phyloP scores from a whole-genome alignment of 2,797 vertebrate genomes.

The Phrynocephalus guinanensis region DNA sequence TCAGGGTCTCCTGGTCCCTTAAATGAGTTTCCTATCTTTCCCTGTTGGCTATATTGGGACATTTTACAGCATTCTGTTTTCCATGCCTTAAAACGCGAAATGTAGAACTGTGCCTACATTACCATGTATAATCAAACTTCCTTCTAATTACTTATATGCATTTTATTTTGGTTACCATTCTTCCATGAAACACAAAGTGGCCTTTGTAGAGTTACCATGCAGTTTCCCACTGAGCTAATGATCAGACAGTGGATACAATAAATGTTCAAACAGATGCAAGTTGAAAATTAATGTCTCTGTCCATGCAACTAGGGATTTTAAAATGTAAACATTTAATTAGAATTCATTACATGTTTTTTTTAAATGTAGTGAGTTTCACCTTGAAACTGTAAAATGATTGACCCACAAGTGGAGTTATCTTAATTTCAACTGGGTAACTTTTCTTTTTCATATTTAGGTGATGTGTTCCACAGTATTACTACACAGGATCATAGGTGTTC shows the following conservation, averaged over 20 bases:
- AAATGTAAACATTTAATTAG: background rate
- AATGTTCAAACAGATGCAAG: background rate
- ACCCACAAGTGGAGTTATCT: background rate
- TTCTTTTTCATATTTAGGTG: constrained; percentile 78
- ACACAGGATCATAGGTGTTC: constrained; percentile 93
- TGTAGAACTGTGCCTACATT: background rate
- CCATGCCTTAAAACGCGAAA: background rate
- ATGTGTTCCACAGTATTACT: constrained; percentile 93
- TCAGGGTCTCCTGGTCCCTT: background rate
- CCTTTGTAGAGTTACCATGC: background rate
- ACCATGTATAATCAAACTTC: background rate
- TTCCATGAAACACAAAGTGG: background rate
- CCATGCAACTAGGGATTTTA: background rate
- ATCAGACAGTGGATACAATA: background rate
- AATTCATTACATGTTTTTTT: background rate
- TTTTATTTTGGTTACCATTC: background rate
- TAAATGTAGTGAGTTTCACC: background rate
- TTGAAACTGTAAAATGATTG: background rate
- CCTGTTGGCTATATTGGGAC: background rate
- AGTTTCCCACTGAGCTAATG: background rate
- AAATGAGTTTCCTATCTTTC: background rate
- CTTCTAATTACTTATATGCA: background rate
- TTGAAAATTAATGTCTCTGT: background rate
- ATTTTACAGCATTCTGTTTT: background rate
- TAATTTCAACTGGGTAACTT: background rate